Evolutionary conservation across 2,888 invertebrate species (phyloP).

Genomic region (Athalia cordata): DNA sequence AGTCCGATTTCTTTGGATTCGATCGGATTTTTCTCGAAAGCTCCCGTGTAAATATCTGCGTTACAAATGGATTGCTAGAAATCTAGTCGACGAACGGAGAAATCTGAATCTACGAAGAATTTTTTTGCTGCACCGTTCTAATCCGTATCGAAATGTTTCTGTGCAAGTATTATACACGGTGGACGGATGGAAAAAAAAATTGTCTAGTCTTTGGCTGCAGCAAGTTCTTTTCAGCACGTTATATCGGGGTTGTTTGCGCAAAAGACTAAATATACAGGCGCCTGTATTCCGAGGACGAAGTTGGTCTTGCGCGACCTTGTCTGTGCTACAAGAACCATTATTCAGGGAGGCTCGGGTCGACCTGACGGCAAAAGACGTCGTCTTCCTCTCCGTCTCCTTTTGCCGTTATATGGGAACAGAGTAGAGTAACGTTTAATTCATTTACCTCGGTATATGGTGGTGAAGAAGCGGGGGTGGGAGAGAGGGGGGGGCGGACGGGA

Average conservation of each 20-base stretch:
- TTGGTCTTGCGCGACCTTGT: neutral
- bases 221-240: neutral
- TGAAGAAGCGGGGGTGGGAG: constrained; percentile 20
- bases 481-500: constrained; percentile 51
- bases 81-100: no score
- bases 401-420: neutral
- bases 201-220: neutral
- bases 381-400: neutral
- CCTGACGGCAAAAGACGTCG: constrained; percentile 39
- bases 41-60: no score
- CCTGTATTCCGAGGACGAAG: neutral
- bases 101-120: no score
- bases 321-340: constrained; percentile 20
- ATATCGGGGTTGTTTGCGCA: neutral
- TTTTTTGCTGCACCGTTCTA: no score
- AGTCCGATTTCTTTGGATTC: no score
- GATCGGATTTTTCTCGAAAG: no score
- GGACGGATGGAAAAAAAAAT: neutral
- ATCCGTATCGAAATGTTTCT: no score
- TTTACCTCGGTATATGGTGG: constrained; percentile 56
- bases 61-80: no score
- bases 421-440: constrained; percentile 58
- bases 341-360: constrained; percentile 31
- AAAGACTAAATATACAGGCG: neutral
- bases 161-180: neutral